These are phyloP conservation scores for Narcine bancroftii DNA, from an alignment of 2,113 vertebrate genomes.

Conservation along the genomic window DNA sequence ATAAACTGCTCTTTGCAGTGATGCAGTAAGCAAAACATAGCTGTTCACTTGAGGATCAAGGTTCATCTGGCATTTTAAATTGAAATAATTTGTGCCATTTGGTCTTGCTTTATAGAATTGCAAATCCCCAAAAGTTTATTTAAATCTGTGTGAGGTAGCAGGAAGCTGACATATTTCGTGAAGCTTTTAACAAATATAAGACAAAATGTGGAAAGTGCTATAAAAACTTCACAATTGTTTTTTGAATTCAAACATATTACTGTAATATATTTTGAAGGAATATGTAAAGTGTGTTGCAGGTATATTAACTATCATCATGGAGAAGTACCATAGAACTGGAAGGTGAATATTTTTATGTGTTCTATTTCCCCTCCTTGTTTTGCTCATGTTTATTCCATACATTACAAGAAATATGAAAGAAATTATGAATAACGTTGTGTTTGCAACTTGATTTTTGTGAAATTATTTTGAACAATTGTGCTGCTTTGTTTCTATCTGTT, in stretches of 20 bases:
- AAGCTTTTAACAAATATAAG: not conserved
- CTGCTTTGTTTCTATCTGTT: not conserved
- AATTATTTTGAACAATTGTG: not conserved
- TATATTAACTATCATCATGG: not conserved
- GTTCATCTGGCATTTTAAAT: constrained; percentile 12
- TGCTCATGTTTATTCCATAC: not conserved
- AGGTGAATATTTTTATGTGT: not conserved
- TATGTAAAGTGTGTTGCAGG: not conserved
- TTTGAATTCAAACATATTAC: not conserved
- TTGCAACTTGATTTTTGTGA: not conserved
- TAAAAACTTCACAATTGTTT: not conserved
- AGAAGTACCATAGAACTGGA: not conserved
- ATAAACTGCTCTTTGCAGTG: constrained; percentile 2
- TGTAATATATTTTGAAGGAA: not conserved
- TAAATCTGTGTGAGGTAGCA: not conserved
- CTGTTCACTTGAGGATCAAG: not conserved
- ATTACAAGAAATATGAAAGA: not conserved
- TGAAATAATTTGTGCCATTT: not conserved
- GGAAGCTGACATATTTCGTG: not conserved
- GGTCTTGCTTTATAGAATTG: not conserved
- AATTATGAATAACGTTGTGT: not conserved
- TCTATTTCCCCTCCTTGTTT: not conserved
- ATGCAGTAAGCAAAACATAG: constrained; percentile 17
- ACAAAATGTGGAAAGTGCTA: not conserved
- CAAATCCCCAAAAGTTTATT: not conserved